Conservation (phyloP, 37 sponge, comb jelly and placozoan genomes). For the Diacarnus erythraeanus region DNA sequence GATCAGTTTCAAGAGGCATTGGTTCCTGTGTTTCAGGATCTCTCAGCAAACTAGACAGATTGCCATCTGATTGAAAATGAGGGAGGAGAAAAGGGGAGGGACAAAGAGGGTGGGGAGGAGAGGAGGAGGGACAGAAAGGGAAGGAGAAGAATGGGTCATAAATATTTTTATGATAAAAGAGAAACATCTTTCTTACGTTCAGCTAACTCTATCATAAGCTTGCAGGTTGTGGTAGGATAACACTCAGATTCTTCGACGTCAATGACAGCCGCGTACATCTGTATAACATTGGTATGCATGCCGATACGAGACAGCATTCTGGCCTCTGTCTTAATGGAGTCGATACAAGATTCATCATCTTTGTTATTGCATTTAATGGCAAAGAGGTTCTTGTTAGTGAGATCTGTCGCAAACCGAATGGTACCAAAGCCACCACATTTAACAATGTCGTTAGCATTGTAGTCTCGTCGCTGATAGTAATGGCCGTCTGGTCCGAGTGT, state of each 20-base stretch:
- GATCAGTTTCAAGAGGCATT: slow-evolving; percentile 26
- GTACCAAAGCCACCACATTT: slow-evolving; percentile 45
- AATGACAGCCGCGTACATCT: slow-evolving; percentile 33
- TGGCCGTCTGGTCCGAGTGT: neutral
- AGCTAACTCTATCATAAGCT: slow-evolving; percentile 54
- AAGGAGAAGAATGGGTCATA: neutral
- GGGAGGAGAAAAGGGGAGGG: neutral
- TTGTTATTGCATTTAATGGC: slow-evolving; percentile 45
- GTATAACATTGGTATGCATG: slow-evolving; percentile 19
- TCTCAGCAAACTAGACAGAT: slow-evolving; percentile 11
- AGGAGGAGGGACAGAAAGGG: neutral
- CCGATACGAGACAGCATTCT: slow-evolving; percentile 4
- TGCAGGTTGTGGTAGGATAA: neutral
- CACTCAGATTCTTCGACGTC: neutral
- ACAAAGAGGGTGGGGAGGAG: too few species aligned
- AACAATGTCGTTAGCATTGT: slow-evolving; percentile 18
- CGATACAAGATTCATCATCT: neutral
- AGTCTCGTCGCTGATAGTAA: slow-evolving; percentile 33
- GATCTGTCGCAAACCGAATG: slow-evolving; percentile 13
- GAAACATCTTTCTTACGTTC: slow-evolving; percentile 25
- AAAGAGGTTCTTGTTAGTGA: slow-evolving; percentile 19
- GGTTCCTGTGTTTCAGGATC: neutral
- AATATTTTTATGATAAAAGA: neutral
- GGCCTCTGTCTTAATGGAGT: slow-evolving; percentile 28
- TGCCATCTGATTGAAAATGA: slow-evolving; percentile 8